Conservation (phyloP, 1,140 invertebrate genomes). For the Drosophila tani region DNA sequence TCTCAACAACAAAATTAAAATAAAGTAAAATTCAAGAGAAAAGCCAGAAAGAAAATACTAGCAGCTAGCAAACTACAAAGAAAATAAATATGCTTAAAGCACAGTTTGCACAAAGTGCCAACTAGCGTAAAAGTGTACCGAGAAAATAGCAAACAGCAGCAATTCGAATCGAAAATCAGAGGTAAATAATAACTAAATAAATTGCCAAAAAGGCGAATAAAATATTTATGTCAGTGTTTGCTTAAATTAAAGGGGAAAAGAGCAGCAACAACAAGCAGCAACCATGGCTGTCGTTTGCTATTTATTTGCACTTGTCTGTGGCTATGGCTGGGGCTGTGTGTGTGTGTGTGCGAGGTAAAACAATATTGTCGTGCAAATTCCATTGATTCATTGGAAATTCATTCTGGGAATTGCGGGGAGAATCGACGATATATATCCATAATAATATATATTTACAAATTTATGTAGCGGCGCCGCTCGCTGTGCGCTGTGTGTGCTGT, state of each 20-base stretch:
- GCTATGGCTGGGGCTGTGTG: not conserved
- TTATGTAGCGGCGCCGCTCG: conserved; percentile 36
- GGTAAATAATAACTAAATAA: conserved; percentile 63
- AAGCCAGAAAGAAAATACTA: conserved; percentile 30
- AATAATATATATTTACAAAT: conserved; percentile 45
- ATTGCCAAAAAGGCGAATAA: conserved; percentile 1
- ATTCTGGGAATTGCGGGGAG: conserved; percentile 16
- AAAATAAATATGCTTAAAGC: conserved; percentile 64
- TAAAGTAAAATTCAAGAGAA: conserved; percentile 21
- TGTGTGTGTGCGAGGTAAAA: conserved; percentile 10
- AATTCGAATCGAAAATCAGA: conserved; percentile 41
- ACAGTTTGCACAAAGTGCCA: conserved; percentile 74
- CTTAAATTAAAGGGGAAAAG: conserved; percentile 33
- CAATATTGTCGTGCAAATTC: conserved; percentile 26
- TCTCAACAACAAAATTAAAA: conserved; percentile 21
- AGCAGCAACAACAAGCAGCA: conserved; percentile 1
- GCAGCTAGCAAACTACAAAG: conserved; percentile 45
- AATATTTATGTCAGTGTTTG: conserved; percentile 32
- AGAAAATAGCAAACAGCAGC: conserved; percentile 56
- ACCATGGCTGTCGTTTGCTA: conserved; percentile 13
- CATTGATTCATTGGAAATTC: conserved; percentile 44
- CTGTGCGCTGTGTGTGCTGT: conserved; percentile 37
- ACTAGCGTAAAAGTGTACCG: conserved; percentile 53
- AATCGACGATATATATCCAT: conserved; percentile 35
- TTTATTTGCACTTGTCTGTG: conserved; percentile 26